A percentile compares a stretch with the other conserved stretches of the same genome.
Conservation (phyloP, 2,113 vertebrate species). For the Prunella himalayana region DNA sequence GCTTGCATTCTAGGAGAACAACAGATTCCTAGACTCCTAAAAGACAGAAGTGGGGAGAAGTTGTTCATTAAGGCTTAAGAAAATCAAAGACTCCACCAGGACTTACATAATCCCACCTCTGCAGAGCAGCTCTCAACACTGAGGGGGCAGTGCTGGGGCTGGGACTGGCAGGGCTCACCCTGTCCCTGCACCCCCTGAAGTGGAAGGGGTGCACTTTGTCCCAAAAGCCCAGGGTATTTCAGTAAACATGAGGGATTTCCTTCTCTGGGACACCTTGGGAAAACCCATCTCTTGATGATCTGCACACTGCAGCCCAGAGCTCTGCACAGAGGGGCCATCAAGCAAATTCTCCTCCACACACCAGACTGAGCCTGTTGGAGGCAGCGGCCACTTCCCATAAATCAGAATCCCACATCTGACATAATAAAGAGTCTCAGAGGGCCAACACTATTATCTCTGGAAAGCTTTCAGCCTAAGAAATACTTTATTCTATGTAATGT, state of each 20-base stretch:
- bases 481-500: conserved; percentile 58
- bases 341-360: neutral
- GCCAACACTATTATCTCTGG: conserved; percentile 61
- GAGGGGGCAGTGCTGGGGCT: neutral
- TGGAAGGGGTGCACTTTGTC: neutral
- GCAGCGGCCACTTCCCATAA: neutral
- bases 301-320: neutral
- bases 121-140: neutral
- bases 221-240: neutral
- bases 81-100: neutral
- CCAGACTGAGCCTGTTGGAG: neutral
- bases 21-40: neutral
- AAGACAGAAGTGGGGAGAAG: neutral
- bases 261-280: neutral
- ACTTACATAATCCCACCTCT: neutral
- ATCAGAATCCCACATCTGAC: conserved; percentile 48
- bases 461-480: conserved; percentile 63
- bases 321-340: neutral
- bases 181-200: neutral
- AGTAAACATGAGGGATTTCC: neutral
- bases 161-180: neutral
- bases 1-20: neutral
- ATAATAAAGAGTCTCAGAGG: conserved; percentile 58
- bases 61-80: neutral
- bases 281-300: neutral